Base-by-base conservation (phyloP, 1,140 invertebrate genomes). In the Proales similis region DNA sequence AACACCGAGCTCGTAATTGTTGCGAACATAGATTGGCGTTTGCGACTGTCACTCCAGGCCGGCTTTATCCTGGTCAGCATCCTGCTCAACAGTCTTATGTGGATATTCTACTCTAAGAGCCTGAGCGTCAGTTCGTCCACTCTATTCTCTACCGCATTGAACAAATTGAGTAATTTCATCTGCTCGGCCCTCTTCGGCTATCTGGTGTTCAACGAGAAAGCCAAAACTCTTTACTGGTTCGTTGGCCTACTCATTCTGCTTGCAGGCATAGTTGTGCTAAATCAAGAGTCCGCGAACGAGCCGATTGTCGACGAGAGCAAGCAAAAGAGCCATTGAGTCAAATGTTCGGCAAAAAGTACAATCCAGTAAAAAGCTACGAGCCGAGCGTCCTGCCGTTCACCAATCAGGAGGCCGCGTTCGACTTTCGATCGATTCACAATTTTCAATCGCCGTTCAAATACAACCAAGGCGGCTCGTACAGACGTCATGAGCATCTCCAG, bases 161-260 rank as follows among this genome's bases (percentile, higher is more conserved):
- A 45, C 17, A 61, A 61, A 61, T 45, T 45, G 14, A 46, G 39
- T 33, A 61, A 61, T 46, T 61, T 61, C 27, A 45, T 61, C 26
- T 46, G 27, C 11, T 61, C 57, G 17, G 57, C 57, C 11, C n/a
- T 61, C 20, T 20, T 61, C 26, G 57, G 57, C 19, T 61, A 45
- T 32, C 17, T 46, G 45, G 14, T 61, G 3, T 61, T 61, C 36
- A 19, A 45, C 26, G 57, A 61, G 47, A 20, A 30, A 24, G 6
- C 47, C 14, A 11, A 46, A 1, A 2, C 38, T 46, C 2, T 42
- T 3, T 27, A 5, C 7, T 61, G 57, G 57, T 19, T 45, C 6
- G 22, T 22, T 20, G 57, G 57, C 4, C 26, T 61, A 4, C 2
- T 19, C 9, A 24, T 61, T 33, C 17, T 61, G 11, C 3, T 46